phyloP scores from a whole-genome alignment of 2,797 vertebrate genomes.

The Borostomias antarcticus region DNA sequence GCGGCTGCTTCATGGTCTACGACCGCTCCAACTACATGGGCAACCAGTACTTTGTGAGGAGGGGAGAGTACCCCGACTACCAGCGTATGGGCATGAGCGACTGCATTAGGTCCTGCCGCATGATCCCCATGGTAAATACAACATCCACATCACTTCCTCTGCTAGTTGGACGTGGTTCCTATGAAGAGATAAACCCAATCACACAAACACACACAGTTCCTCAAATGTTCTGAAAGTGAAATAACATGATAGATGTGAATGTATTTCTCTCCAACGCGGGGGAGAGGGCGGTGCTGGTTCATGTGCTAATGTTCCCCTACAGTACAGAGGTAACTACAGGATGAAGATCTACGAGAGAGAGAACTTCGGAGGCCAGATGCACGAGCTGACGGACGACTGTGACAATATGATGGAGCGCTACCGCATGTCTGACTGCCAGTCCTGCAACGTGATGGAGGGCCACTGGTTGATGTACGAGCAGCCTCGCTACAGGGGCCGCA shows the following conservation, averaged over 20 bases:
- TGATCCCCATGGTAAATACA: constrained; percentile 24
- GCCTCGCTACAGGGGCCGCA: constrained; percentile 31
- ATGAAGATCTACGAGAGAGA: constrained; percentile 54
- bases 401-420: constrained; percentile 59
- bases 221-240: too few species aligned
- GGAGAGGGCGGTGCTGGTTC: too few species aligned
- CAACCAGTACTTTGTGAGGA: constrained; percentile 37
- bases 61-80: constrained; percentile 34
- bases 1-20: constrained; percentile 36
- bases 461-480: constrained; percentile 62
- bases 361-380: constrained; percentile 67
- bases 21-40: constrained; percentile 33
- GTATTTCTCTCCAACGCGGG: too few species aligned
- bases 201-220: too few species aligned
- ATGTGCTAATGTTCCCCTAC: background rate
- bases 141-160: background rate
- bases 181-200: background rate
- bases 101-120: constrained; percentile 19
- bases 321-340: constrained; percentile 34
- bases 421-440: constrained; percentile 65
- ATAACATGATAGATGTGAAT: too few species aligned
- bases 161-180: background rate
- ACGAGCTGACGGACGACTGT: constrained; percentile 65
- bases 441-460: constrained; percentile 67
- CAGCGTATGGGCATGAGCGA: constrained; percentile 35